A percentile compares a stretch with the other conserved stretches of the same genome.
These are phyloP conservation scores for Zenarchopterus dispar DNA, from an alignment of 2,797 vertebrate genomes.

Conservation along the genomic window DNA sequence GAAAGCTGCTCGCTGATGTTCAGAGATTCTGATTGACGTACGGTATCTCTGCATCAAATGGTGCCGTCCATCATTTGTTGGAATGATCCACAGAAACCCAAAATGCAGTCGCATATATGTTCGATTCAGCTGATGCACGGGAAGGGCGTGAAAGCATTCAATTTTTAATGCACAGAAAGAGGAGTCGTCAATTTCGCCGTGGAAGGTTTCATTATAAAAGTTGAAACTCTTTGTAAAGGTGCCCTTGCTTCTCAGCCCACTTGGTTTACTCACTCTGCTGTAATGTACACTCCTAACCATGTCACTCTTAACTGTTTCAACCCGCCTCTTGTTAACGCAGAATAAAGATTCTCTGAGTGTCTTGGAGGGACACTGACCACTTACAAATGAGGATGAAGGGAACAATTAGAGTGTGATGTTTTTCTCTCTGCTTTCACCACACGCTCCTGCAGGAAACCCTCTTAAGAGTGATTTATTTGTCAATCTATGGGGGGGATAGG, in stretches of 20 bases:
- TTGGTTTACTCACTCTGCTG: neutral
- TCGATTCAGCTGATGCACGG: neutral
- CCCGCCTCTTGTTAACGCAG: conserved; percentile 6
- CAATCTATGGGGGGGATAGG: conserved; percentile 40
- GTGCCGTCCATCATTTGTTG: too few species aligned
- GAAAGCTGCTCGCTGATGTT: too few species aligned
- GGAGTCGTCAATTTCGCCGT: neutral
- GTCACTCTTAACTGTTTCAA: conserved; percentile 22
- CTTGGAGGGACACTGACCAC: conserved; percentile 20
- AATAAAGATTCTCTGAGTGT: conserved; percentile 28
- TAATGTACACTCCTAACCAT: neutral
- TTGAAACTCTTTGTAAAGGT: neutral
- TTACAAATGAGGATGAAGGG: conserved; percentile 43
- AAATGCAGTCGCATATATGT: too few species aligned
- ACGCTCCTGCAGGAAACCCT: conserved; percentile 55
- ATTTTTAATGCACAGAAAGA: conserved; percentile 17
- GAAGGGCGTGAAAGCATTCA: neutral
- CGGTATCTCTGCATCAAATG: too few species aligned
- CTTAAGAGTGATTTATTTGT: conserved; percentile 53
- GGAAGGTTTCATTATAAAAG: neutral
- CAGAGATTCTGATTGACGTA: too few species aligned
- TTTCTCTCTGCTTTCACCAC: conserved; percentile 38
- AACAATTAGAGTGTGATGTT: conserved; percentile 43
- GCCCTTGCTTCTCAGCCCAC: too few species aligned
- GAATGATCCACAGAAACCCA: too few species aligned